Percentiles rank a stretch among this genome's conserved stretches.
These are phyloP conservation scores for Monarcha castaneiventris DNA, from an alignment of 2,113 vertebrate genomes.

Conservation along the genomic window DNA sequence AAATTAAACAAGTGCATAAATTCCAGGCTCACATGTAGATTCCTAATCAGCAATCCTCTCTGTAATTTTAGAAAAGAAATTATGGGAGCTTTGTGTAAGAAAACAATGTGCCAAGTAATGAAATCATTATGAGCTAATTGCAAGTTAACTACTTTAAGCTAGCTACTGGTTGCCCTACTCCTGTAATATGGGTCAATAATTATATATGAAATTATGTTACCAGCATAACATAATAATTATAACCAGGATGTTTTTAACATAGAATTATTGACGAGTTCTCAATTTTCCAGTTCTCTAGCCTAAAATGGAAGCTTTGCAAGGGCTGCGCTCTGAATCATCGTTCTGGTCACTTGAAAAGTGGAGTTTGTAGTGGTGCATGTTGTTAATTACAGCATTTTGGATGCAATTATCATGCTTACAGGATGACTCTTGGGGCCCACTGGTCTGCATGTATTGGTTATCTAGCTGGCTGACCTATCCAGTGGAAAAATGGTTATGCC, in stretches of 20 bases:
- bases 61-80: constrained; percentile 48
- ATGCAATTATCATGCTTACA: constrained; percentile 12
- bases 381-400: constrained; percentile 12
- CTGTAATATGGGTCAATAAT: constrained; percentile 11
- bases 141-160: constrained; percentile 10
- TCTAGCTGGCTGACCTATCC: neutral
- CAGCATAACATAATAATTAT: neutral
- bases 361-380: neutral
- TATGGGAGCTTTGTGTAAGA: constrained; percentile 21
- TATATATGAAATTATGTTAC: neutral
- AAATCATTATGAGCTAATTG: constrained; percentile 47
- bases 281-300: neutral
- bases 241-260: neutral
- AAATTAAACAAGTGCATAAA: constrained; percentile 63
- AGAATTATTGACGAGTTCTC: neutral
- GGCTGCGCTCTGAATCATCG: constrained; percentile 4
- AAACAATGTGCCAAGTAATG: constrained; percentile 34
- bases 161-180: constrained; percentile 8
- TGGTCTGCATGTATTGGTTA: neutral
- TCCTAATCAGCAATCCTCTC: constrained; percentile 49
- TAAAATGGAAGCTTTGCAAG: neutral
- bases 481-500: neutral
- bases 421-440: neutral
- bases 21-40: constrained; percentile 40
- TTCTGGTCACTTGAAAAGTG: neutral